Evolutionary conservation across 2,797 vertebrate genomes (phyloP), one percentile per base, ranked within the genome.

Genomic region (Lithobates sylvaticus): DNA sequence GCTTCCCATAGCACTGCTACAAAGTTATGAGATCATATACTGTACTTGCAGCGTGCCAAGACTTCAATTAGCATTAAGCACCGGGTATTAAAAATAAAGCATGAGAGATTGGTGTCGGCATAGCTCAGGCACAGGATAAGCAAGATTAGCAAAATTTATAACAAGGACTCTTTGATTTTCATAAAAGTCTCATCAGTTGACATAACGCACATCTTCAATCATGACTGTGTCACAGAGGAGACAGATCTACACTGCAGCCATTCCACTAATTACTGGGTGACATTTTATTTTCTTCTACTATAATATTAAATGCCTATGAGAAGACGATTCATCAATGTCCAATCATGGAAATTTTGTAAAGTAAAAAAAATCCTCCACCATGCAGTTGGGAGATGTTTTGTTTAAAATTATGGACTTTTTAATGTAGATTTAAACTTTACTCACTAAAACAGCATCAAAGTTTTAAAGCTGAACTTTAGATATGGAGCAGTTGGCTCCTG

Each of bases 61-160:
- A 80, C 77, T 76, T 75, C 84, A 85, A 85, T 85, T 85, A 85
- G 84, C 78, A 75, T 47, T 69, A 16, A 68, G 71, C 71, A 42
- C 3, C 2, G 26, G 58, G 77, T 44, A 29, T 79, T 79, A 79
- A 65, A 79, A 65, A 79, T 65, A 61, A 64, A 75, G 80, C 84
- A 71, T 72, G 16, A 71, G 72, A 64, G 72, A 86, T 76, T 80
- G 75, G 36, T 39, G 71, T 15, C 23, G 32, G 16, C 32, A 64
- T 39, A 39, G 78, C 64, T 81, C 32, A 44, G 16, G 29, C 16
- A 61, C 2, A 61, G 84, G 4, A 39, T 76, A 61, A 76, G 73
- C 72, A 76, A 81, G 84, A 86, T 76, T 76, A 76, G 72, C 44
- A 39, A 67, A 58, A 81, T 81, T 27, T 73, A 74, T 74, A 68